Percentiles rank a stretch among this genome's conserved stretches.
These are phyloP conservation scores for Limnephilus marmoratus DNA, from an alignment of 2,888 invertebrate species.

Conservation along the genomic window DNA sequence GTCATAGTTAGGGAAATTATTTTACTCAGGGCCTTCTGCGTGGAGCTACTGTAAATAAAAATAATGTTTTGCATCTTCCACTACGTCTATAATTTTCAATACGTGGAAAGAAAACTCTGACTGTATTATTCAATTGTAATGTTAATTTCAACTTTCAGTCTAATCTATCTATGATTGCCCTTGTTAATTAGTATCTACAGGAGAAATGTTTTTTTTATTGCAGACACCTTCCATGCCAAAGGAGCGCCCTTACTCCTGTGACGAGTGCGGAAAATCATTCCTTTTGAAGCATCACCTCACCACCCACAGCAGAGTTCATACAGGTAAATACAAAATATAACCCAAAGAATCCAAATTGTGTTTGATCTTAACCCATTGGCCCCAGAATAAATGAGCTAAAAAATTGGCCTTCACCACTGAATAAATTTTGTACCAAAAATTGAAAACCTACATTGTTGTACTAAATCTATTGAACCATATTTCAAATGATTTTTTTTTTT, in stretches of 20 bases:
- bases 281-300: slow-evolving; percentile 90
- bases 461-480: too few relatives aligned
- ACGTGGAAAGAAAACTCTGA: background rate
- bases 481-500: too few relatives aligned
- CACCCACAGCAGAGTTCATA: slow-evolving; percentile 89
- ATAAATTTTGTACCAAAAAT: too few relatives aligned
- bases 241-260: slow-evolving; percentile 88
- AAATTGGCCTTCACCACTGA: too few relatives aligned
- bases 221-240: slow-evolving; percentile 72
- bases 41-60: background rate
- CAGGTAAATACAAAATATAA: slow-evolving; percentile 73
- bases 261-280: slow-evolving; percentile 90
- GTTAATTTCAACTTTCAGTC: background rate
- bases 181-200: background rate
- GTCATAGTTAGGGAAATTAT: too few relatives aligned
- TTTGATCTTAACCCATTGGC: too few relatives aligned
- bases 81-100: background rate
- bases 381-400: too few relatives aligned
- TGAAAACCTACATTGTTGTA: too few relatives aligned
- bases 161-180: background rate
- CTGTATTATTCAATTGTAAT: background rate
- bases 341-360: too few relatives aligned
- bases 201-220: background rate
- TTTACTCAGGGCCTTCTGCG: too few relatives aligned
- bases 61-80: background rate